phyloP scores from a whole-genome alignment of 2,797 vertebrate species.

The Tokudaia tokunoshimensis region DNA sequence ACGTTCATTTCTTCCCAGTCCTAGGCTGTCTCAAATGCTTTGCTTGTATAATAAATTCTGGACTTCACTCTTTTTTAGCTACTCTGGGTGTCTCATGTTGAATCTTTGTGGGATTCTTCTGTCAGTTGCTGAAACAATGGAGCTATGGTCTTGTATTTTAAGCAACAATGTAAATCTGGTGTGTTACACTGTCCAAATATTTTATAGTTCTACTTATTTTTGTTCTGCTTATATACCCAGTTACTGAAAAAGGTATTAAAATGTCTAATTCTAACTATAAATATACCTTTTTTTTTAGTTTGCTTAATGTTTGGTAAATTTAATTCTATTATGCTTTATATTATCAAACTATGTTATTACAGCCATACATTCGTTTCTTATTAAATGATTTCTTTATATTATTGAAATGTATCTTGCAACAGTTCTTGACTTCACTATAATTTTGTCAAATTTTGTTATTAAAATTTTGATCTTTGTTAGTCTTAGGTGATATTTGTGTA shows the following conservation, averaged over 20 bases:
- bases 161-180: not conserved
- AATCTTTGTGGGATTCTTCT: not conserved
- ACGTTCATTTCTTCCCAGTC: not conserved
- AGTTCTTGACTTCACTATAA: not conserved
- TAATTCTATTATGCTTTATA: not conserved
- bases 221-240: not conserved
- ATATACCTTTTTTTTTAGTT: not conserved
- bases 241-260: not conserved
- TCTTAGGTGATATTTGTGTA: no score
- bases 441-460: not conserved
- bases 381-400: not conserved
- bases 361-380: not conserved
- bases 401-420: not conserved
- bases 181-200: constrained; percentile 9
- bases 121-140: not conserved
- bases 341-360: not conserved
- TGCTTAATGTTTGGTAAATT: not conserved
- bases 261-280: not conserved
- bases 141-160: not conserved
- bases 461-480: not conserved
- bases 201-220: constrained; percentile 5
- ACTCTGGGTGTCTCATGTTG: not conserved
- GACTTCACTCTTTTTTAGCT: not conserved
- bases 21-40: not conserved
- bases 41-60: not conserved